These are phyloP conservation scores for Hyposoter dolosus DNA, from an alignment of 2,888 invertebrate genomes.

Conservation along the genomic window DNA sequence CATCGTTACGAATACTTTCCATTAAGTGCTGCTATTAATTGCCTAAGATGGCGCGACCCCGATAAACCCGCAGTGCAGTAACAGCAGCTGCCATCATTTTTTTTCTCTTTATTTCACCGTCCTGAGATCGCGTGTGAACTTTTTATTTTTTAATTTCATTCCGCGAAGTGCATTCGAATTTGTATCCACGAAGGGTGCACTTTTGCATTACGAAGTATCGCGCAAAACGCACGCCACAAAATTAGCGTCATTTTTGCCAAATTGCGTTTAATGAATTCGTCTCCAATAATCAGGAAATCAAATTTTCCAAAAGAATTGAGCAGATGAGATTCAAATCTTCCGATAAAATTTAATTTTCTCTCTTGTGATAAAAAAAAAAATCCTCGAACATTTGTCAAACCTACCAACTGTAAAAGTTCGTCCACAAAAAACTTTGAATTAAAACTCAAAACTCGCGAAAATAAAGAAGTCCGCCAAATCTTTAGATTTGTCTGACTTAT, in stretches of 20 bases:
- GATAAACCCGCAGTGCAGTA: constrained; percentile 54
- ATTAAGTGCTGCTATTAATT: constrained; percentile 68
- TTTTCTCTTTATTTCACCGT: constrained; percentile 3
- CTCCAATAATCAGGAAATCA: constrained; percentile 62
- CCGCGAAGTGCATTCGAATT: constrained; percentile 27
- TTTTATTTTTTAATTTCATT: constrained; percentile 52
- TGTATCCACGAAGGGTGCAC: constrained; percentile 17
- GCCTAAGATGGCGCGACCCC: constrained; percentile 57
- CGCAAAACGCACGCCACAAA: neutral
- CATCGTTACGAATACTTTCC: constrained; percentile 47
- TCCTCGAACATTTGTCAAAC: too few species aligned
- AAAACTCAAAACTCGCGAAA: neutral
- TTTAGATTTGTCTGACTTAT: too few species aligned
- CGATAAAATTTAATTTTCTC: neutral
- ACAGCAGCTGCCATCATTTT: constrained; percentile 47
- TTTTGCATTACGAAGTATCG: neutral
- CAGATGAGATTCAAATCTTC: constrained; percentile 58
- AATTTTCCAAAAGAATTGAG: constrained; percentile 26
- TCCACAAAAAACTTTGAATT: neutral
- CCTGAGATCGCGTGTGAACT: constrained; percentile 56
- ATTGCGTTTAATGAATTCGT: constrained; percentile 55
- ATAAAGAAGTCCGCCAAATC: neutral
- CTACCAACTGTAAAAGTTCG: neutral
- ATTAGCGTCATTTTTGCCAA: constrained; percentile 27
- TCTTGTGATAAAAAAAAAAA: too few species aligned